Conservation (phyloP, 35 echinoderm and acorn worm genomes). For the Antedon bifida region DNA sequence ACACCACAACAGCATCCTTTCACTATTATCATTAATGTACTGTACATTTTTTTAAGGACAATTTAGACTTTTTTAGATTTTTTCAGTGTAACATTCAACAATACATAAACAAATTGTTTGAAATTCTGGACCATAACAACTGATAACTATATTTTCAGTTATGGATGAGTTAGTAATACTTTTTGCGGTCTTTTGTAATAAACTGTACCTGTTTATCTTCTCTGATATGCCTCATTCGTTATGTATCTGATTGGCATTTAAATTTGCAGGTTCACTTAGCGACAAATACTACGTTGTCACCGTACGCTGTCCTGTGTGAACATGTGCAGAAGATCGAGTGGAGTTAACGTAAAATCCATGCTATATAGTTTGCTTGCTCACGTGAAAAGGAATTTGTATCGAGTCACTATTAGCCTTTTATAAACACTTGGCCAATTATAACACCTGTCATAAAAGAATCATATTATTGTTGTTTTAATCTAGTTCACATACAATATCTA, state of each 20-base stretch:
- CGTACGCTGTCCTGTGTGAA: neutral
- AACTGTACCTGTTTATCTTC: neutral
- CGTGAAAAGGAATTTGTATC: neutral
- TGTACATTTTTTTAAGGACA: no score
- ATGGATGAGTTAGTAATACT: no score
- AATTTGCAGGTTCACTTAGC: neutral
- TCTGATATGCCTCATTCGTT: neutral
- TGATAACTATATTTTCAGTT: no score
- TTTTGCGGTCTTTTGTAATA: no score
- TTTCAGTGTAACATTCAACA: no score
- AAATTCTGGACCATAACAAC: no score
- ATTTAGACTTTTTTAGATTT: no score
- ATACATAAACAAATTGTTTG: no score
- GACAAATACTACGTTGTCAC: neutral
- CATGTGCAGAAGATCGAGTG: neutral
- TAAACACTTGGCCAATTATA: constrained; percentile 2
- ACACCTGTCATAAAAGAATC: neutral
- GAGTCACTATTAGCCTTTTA: neutral
- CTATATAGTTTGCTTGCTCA: neutral
- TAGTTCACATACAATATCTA: neutral
- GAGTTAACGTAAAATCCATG: neutral
- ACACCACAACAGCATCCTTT: no score
- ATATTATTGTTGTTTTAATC: neutral
- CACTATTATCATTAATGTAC: no score
- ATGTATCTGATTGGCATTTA: neutral